phyloP scores from a whole-genome alignment of 2,113 vertebrate genomes.

The Mohoua ochrocephala region DNA sequence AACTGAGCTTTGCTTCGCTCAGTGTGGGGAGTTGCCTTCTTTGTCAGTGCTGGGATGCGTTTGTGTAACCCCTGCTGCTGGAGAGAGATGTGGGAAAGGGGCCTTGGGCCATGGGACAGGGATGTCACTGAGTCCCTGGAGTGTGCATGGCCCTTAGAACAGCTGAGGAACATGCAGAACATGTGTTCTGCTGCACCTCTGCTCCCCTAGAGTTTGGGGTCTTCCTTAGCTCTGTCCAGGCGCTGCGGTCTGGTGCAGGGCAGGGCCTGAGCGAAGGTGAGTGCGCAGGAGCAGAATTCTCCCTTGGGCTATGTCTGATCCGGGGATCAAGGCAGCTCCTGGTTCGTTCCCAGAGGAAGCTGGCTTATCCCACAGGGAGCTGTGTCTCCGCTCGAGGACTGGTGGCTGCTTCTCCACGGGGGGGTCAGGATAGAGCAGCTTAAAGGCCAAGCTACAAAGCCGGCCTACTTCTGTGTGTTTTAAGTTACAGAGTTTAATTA shows the following conservation, averaged over 20 bases:
- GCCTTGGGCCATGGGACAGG: not conserved
- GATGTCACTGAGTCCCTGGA: not conserved
- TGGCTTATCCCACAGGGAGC: not conserved
- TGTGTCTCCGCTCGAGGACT: not conserved
- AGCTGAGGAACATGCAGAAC: rapidly evolving
- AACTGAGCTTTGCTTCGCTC: not conserved
- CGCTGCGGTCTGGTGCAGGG: not conserved
- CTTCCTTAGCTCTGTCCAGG: not conserved
- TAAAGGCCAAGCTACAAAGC: not conserved
- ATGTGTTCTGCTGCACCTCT: rapidly evolving
- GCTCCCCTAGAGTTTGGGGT: not conserved
- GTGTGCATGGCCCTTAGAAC: rapidly evolving
- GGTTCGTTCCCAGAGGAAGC: rapidly evolving
- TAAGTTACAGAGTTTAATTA: not conserved
- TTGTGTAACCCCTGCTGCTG: not conserved
- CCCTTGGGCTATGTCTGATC: not conserved
- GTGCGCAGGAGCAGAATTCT: rapidly evolving
- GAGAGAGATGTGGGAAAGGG: not conserved
- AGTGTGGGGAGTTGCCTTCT: too few relatives aligned
- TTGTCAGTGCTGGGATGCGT: rapidly evolving
- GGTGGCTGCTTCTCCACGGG: rapidly evolving
- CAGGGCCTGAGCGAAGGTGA: not conserved
- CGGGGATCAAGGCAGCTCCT: not conserved
- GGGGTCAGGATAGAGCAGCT: not conserved
- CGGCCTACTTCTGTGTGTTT: not conserved